Evolutionary conservation across 37 sponge, comb jelly and placozoan genomes (phyloP), one percentile per base, ranked within the genome.

Genomic region (Ianthella basta): DNA sequence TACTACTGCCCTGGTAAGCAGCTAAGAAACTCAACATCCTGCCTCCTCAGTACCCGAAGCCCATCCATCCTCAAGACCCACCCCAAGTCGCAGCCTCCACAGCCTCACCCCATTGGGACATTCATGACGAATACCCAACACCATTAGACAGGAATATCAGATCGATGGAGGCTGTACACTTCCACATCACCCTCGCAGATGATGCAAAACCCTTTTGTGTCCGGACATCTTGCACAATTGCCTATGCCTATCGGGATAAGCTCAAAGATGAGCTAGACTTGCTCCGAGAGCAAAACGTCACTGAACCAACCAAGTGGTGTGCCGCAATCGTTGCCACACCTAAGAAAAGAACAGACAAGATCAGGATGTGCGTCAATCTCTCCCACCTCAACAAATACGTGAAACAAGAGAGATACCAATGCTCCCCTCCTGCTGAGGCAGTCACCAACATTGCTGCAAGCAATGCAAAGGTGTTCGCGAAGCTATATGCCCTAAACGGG

Each of bases 301-400:
- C 83, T 44, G 84, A 83, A 44, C 65, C 83, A 19, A 88, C 82
- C 1, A 83, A 88, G 38, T 88, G 88, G 88, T 88, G 84, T 83
- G 88, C 88, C 34, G 78, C 67, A 12, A 83, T 60, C 0, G 88
- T 82, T 10, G 83, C 82, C 8, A 56, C 88, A 56, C 83, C 87
- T 15, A 87, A 87, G 50, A 88, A 83, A 32, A 38, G 35, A 24
- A 64, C 88, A 3, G 88, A 87, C 60, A 55, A 37, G 1, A 87
- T 87, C 16, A 41, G 79, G 12, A 82, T 88, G 67, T 88, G 83
- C 38, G 85, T 88, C 10, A 72, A 88, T 57, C 80, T 84, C 33
- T 88, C 80, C 36, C 38, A 59, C 4, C 61, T 87, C 16, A 87
- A 81, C 73, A 68, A 56, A 18, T 69, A 72, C 27, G 87, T 81